Evolutionary conservation across 2,888 invertebrate genomes (phyloP), one percentile per base, ranked within the genome.

Genomic region (Ditylenchus weischeri): DNA sequence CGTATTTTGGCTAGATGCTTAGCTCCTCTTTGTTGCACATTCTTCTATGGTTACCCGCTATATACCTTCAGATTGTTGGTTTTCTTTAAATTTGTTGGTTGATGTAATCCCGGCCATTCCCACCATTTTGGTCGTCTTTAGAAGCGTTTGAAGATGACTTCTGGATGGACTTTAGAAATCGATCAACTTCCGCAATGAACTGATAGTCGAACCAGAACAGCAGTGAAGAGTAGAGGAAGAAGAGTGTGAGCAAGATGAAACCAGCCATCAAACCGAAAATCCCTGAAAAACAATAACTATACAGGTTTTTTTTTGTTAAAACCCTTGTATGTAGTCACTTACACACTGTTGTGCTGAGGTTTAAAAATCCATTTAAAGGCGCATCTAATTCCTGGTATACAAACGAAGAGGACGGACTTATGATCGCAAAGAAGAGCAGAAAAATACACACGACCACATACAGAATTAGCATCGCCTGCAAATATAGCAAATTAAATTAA

Each of bases 141-240:
- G 72, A 73, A 19, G 50, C 69, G 36, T 74, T 59, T 7, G 69
- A 67, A 19, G 72, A 73, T 19, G 62, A 43, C 29, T 65, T 54
- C 57, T 59, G 51, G 19, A 74, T 68, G 29, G 69, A 72, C 61
- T 72, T 72, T 47, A 72, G 64, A 47, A 72, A 73, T 18, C 66
- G 65, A 51, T 72, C 72, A 13, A 72, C 72, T 15, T 74, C 71
- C 18, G 73, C 72, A 50, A 72, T 73, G 61, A 72, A 72, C 60
- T 73, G 69, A 57, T 72, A 72, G 50, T 70, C 69, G 65, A 69
- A 66, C 64, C 64, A 71, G 47, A 70, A 61, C 21, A 70, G 50
- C 29, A 61, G 65, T 19, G 65, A 43, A 19, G 64, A 50, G 65
- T 70, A 70, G 7, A 43, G 38, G 21, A 70, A 35, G 54, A 71